These are phyloP conservation scores for Spisula subtruncata DNA, from an alignment of 2,888 invertebrate genomes.

Conservation along the genomic window DNA sequence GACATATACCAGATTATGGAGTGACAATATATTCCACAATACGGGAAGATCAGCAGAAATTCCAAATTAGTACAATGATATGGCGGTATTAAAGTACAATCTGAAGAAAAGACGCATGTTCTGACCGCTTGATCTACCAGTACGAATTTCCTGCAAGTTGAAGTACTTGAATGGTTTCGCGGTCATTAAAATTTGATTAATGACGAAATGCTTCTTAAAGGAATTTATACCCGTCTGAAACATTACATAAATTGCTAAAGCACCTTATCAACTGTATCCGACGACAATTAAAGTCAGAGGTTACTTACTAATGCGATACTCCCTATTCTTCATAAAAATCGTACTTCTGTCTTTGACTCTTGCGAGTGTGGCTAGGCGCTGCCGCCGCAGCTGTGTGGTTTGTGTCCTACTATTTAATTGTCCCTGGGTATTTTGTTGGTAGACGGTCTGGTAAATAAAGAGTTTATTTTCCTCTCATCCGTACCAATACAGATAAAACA, in stretches of 20 bases:
- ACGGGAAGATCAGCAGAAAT: neutral
- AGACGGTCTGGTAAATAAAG: neutral
- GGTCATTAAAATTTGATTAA: too few relatives aligned
- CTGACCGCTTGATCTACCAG: neutral
- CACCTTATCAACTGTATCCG: neutral
- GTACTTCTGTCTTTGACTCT: neutral
- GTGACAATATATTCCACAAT: too few relatives aligned
- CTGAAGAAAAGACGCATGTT: neutral
- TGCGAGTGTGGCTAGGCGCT: too few relatives aligned
- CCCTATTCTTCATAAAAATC: neutral
- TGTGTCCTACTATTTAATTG: too few relatives aligned
- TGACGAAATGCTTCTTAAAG: neutral
- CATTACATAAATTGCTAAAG: neutral
- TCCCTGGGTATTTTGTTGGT: neutral
- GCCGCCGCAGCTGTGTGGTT: too few relatives aligned
- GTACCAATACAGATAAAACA: too few relatives aligned
- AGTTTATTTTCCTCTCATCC: too few relatives aligned
- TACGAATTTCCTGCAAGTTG: neutral
- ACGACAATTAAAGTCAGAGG: neutral
- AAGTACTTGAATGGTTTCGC: too few relatives aligned
- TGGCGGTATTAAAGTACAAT: neutral
- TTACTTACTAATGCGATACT: neutral
- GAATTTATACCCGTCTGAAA: neutral
- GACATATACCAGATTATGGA: too few relatives aligned
- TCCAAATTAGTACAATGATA: neutral